These are phyloP conservation scores for Rhinogobius similis DNA, from an alignment of 2,113 vertebrate genomes.

Conservation along the genomic window DNA sequence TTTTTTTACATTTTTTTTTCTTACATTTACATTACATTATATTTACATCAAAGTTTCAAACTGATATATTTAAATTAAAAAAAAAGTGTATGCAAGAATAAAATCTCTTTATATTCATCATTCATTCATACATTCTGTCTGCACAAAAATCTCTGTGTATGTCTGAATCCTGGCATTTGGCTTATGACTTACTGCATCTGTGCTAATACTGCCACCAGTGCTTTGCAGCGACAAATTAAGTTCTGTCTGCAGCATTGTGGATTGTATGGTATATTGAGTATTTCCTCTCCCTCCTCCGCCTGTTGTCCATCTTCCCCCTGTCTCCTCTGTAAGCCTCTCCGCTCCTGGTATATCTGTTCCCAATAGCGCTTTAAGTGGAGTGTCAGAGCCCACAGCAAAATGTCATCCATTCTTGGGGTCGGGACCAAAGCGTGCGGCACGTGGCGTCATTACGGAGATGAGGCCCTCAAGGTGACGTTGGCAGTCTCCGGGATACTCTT, in stretches of 20 bases:
- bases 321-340: conserved; percentile 32
- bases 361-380: conserved; percentile 68
- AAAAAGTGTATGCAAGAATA: too few species aligned
- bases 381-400: conserved; percentile 66
- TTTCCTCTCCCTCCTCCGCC: conserved; percentile 33
- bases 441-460: conserved; percentile 70
- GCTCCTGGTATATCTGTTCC: conserved; percentile 59
- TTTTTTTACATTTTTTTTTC: too few species aligned
- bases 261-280: conserved; percentile 32
- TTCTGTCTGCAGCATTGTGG: conserved; percentile 25
- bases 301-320: conserved; percentile 55
- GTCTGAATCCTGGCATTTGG: too few species aligned
- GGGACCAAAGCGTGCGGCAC: conserved; percentile 59
- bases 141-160: too few species aligned
- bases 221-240: conserved; percentile 27
- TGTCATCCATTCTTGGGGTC: conserved; percentile 62
- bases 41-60: too few species aligned
- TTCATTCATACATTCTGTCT: too few species aligned
- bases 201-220: background rate
- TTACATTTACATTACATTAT: too few species aligned
- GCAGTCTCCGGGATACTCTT: conserved; percentile 60
- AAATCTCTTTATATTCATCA: too few species aligned
- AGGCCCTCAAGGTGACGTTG: conserved; percentile 72
- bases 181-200: background rate
- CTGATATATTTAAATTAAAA: too few species aligned